phyloP scores from a whole-genome alignment of 2,888 invertebrate genomes.

The Lordiphosa fenestrarum region DNA sequence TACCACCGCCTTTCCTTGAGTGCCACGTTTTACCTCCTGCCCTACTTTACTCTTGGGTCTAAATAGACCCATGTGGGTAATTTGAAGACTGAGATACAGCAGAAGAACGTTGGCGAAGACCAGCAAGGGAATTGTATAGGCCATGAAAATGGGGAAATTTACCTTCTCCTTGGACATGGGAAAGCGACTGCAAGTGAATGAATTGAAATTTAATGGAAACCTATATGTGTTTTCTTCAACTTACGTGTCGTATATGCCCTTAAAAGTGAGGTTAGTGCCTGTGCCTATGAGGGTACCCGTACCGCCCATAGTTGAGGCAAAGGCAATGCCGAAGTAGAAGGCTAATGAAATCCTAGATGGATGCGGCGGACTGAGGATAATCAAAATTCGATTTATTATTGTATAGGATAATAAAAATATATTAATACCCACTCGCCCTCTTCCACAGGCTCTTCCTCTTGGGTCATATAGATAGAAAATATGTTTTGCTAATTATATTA shows the following conservation, averaged over 20 bases:
- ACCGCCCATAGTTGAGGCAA: constrained; percentile 87
- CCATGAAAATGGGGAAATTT: constrained; percentile 62
- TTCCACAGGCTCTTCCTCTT: constrained; percentile 46
- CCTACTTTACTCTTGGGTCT: constrained; percentile 50
- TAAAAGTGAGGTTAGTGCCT: constrained; percentile 89
- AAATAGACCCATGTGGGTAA: constrained; percentile 71
- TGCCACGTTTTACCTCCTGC: constrained; percentile 75
- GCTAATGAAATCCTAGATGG: constrained; percentile 87
- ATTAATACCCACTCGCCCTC: constrained; percentile 50
- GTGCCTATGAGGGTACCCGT: constrained; percentile 89
- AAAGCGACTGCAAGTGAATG: constrained; percentile 57
- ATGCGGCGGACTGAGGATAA: constrained; percentile 58
- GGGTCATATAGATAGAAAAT: constrained; percentile 42
- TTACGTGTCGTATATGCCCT: constrained; percentile 86
- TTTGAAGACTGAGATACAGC: constrained; percentile 52
- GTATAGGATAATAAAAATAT: too few relatives aligned
- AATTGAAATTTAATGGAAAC: neutral
- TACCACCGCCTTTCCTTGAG: constrained; percentile 84
- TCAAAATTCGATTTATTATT: neutral
- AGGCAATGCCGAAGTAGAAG: constrained; percentile 88
- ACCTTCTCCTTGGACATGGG: constrained; percentile 55
- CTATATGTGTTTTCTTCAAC: neutral
- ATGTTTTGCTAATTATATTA: constrained; percentile 38
- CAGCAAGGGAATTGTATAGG: constrained; percentile 56
- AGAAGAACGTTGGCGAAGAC: constrained; percentile 36